A percentile compares a stretch with the other conserved stretches of the same genome.
phyloP scores from a whole-genome alignment of 2,797 vertebrate species.

The Gallirallus australis region DNA sequence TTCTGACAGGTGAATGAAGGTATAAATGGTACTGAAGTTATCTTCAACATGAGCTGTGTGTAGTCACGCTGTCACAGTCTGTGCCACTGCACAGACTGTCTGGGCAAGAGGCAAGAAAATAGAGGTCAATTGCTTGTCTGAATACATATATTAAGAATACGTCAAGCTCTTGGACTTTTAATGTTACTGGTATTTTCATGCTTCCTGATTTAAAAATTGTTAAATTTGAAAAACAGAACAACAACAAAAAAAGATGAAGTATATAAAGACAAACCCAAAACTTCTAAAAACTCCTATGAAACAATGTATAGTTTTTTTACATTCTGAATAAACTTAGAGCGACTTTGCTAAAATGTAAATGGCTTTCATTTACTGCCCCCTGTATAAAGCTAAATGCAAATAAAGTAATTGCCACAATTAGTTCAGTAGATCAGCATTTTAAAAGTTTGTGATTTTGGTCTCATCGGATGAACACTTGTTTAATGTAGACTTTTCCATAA shows the following conservation, averaged over 20 bases:
- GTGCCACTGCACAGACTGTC: background rate
- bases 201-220: background rate
- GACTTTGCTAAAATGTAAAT: background rate
- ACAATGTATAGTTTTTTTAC: no score
- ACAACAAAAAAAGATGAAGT: background rate
- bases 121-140: background rate
- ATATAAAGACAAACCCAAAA: no score
- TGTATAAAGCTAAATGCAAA: background rate
- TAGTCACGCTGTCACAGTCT: background rate
- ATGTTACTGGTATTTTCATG: background rate
- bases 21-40: background rate
- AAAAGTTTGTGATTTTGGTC: background rate
- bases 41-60: background rate
- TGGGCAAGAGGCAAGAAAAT: background rate
- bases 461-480: background rate
- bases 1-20: background rate
- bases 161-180: background rate
- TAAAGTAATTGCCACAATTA: background rate
- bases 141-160: background rate
- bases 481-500: background rate
- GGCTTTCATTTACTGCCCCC: background rate
- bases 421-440: background rate
- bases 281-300: background rate
- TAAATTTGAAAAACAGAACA: background rate
- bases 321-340: background rate